Base-by-base conservation (phyloP, 2,888 invertebrate species). In the Antheraea assamensis region DNA sequence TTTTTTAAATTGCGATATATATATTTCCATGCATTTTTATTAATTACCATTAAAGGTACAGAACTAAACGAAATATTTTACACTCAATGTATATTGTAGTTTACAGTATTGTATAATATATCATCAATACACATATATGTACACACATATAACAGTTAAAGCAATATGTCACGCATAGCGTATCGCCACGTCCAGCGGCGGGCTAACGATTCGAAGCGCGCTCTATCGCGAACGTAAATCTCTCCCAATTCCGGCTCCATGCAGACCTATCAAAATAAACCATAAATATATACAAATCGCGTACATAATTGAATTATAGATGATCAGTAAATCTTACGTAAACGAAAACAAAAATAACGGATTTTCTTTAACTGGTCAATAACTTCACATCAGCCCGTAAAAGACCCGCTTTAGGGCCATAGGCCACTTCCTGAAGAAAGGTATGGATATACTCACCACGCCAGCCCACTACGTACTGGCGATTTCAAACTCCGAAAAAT, bases 121-220 rank as follows among this genome's bases (percentile, higher is more conserved):
- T 52, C 5, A 52, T 52, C 5, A 52, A 17, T 7, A 21, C 52
- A 52, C 52, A 21, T 21, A 19, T 49, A 49, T 0, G 21, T 52
- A 21, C 3, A 47, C 21, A 21, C 24, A 58, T 24, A 58, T 58
- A 58, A n/a, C 13, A 24, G 58, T 68, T 83, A 85, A 0, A 94
- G 91, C 79, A 96, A 88, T n/a, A 95, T 86, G 81, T 97, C 97
- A 80, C 96, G 96, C 97, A 98, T 98, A 49, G 98, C 98, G 91
- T 98, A 98, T 81, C 97, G 96, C 97, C 98, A 98, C 0, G 98
- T 98, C 98, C 98, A 98, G 15, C 96, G 95, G 68, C 97, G 95
- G 0, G 98, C 98, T 58, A 98, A 95, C 76, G 96, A 95, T 83
- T 98, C 97, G 89, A 98, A 98, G 74, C 96, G 96, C 70, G 94